Evolutionary conservation across 1,140 invertebrate genomes (phyloP).

Genomic region (Pseudomyrmex gracilis): DNA sequence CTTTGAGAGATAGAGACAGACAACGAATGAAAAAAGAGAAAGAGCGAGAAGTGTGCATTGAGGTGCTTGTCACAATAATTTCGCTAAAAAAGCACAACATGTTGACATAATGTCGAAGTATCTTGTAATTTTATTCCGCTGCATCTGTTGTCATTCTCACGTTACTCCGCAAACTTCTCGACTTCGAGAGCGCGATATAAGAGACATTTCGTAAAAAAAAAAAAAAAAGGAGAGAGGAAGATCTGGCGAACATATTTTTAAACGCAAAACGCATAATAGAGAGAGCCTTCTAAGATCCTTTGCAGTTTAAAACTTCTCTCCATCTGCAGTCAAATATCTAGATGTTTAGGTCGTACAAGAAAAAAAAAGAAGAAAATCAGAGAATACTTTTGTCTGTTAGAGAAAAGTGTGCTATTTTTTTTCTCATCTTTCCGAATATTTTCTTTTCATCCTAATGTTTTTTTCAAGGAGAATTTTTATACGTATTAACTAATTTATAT

Average conservation of each 20-base stretch:
- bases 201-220: constrained; percentile 42
- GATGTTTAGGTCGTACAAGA: not conserved
- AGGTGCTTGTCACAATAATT: constrained; percentile 81
- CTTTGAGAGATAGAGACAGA: constrained; percentile 36
- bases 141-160: constrained; percentile 82
- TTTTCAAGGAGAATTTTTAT: not conserved
- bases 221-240: constrained; percentile 57
- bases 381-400: constrained; percentile 15
- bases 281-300: constrained; percentile 35
- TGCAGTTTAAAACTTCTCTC: constrained; percentile 49
- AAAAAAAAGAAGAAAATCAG: not conserved
- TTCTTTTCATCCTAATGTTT: not conserved
- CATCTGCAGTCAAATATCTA: constrained; percentile 63
- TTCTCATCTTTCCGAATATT: not conserved
- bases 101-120: constrained; percentile 66
- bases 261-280: constrained; percentile 66
- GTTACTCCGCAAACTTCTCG: constrained; percentile 73
- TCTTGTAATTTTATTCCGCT: constrained; percentile 80
- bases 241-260: constrained; percentile 74
- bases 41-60: constrained; percentile 66
- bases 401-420: constrained; percentile 35
- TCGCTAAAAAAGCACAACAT: constrained; percentile 77
- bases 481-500: not conserved
- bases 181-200: constrained; percentile 56
- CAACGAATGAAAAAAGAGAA: constrained; percentile 15